Evolutionary conservation across 2,888 invertebrate genomes (phyloP).

Genomic region (Harmothoe impar): DNA sequence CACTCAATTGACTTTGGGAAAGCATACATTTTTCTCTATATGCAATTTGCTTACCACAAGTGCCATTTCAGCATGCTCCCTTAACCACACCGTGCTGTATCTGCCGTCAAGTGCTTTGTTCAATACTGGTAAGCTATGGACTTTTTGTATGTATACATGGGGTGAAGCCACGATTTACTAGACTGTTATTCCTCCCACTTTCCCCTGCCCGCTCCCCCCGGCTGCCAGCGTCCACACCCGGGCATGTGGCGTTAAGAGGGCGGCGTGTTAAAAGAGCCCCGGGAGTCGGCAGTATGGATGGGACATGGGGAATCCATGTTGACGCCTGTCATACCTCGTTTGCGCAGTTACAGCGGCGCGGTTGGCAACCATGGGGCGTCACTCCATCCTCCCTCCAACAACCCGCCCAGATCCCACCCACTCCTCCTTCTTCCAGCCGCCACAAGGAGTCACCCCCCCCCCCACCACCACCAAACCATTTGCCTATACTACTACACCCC

Average conservation of each 20-base stretch:
- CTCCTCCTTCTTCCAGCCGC: not conserved
- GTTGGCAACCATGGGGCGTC: constrained; percentile 17
- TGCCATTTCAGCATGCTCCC: no score
- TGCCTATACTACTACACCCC: not conserved
- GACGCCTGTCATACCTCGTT: constrained; percentile 53
- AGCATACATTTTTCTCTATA: no score
- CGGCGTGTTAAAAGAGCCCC: not conserved
- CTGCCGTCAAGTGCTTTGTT: no score
- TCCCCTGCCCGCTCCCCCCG: not conserved
- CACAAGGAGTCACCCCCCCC: not conserved
- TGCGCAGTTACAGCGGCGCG: not conserved
- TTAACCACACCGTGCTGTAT: no score
- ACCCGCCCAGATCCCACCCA: constrained; percentile 5
- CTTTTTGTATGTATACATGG: no score
- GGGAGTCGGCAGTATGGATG: not conserved
- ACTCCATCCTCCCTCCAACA: not conserved
- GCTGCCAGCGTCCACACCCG: not conserved
- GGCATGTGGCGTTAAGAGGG: not conserved
- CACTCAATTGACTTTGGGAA: no score
- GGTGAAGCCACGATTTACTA: no score
- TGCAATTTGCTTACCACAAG: no score
- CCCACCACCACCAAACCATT: not conserved
- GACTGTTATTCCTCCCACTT: not conserved
- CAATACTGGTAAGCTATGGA: no score
- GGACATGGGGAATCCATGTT: not conserved